Base-by-base conservation (phyloP, 2,888 invertebrate genomes). In the Leistus spinibarbis region DNA sequence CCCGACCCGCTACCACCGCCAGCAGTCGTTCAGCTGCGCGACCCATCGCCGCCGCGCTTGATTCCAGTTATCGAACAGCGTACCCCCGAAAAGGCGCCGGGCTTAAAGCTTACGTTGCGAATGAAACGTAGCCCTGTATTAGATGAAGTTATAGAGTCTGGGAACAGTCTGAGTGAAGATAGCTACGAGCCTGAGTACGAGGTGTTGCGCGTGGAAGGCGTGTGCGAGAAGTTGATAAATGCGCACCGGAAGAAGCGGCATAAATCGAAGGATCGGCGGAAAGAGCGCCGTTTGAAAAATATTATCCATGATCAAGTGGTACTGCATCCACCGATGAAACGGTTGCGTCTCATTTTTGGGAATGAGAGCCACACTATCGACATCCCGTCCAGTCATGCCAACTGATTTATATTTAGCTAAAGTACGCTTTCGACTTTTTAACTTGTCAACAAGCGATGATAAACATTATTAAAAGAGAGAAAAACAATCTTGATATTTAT, bases 331-430 rank as follows among this genome's bases (percentile, higher is more conserved):
- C 91, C 93, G 68, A 92, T 93, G 90, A 96, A 96, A 86, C 90
- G 96, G 82, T 88, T 96, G 84, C 90, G 94, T 82, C 88, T 96
- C 82, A 95, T 95, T 82, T 93, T 96, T 82, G 95, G 96, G 80
- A 95, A 95, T 85, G 96, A 96, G 85, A 93, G 94, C 83, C 93
- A 92, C 83, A 95, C 94, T 83, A 95, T 95, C 83, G 93, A 95
- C 88, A 90, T 96, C 88, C 95, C 95, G 86, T 89, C 92, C 87
- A 91, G 90, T 86, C 88, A 90, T 82, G 87, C 88, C 82, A 89
- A 88, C 85, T 83, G 81, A 81, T 79, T 79, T 78, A 67, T 76
- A 71, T 63, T 67, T 76, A 77, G 67, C 69, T 75, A 67, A 75
- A 73, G 63, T 76, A 76, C 76, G 76, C 76, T 76, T 76, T 22